phyloP scores from a whole-genome alignment of 2,797 vertebrate genomes.

The Orestias chungarensis region DNA sequence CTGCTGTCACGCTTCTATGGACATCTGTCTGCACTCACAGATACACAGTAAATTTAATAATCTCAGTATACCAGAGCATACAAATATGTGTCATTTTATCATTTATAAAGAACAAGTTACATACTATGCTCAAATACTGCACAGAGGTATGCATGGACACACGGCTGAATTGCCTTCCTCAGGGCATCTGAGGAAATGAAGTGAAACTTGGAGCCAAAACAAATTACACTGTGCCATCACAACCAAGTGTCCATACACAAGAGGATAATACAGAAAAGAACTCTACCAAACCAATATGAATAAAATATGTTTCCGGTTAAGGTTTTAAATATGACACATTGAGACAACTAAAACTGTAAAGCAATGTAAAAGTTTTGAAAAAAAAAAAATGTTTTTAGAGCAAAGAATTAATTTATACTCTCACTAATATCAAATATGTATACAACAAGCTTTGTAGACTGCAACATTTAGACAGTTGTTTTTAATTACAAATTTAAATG shows the following conservation, averaged over 20 bases:
- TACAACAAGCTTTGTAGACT: neutral
- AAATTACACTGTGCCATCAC: slow-evolving; percentile 73
- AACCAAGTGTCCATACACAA: slow-evolving; percentile 70
- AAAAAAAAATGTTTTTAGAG: neutral
- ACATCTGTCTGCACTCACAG: slow-evolving; percentile 57
- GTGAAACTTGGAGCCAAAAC: slow-evolving; percentile 74
- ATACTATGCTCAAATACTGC: slow-evolving; percentile 37
- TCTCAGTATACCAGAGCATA: slow-evolving; percentile 35
- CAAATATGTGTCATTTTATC: slow-evolving; percentile 51
- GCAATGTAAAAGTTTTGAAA: neutral
- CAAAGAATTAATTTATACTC: neutral
- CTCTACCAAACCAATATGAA: no score
- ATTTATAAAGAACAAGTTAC: slow-evolving; percentile 43
- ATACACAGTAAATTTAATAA: slow-evolving; percentile 53
- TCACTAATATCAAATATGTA: neutral
- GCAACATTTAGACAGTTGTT: no score
- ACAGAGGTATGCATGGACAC: slow-evolving; percentile 28
- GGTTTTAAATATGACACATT: neutral
- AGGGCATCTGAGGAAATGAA: slow-evolving; percentile 79
- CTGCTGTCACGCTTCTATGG: slow-evolving; percentile 65
- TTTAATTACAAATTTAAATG: no score
- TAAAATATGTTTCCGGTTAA: neutral
- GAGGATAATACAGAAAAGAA: slow-evolving; percentile 58
- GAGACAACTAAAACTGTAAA: neutral
- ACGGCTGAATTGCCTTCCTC: slow-evolving; percentile 43